Evolutionary conservation across 2,888 invertebrate species (phyloP), one percentile per base, ranked within the genome.

Genomic region (Watsonalla cultraria): DNA sequence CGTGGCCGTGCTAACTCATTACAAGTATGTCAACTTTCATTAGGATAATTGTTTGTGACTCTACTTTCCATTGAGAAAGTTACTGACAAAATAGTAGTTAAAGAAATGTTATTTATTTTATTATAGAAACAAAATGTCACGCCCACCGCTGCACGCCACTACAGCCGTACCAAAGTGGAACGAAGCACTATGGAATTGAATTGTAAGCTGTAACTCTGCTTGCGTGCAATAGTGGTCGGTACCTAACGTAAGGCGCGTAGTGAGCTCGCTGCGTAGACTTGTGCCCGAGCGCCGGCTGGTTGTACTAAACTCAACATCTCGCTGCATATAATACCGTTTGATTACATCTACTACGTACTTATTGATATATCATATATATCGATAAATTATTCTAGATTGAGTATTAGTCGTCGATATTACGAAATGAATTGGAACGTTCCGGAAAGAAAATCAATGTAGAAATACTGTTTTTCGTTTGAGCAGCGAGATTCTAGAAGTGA

Each of bases 171-270:
- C 42, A 42, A 42, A 42, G 42, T 65, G 70, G 71, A 76, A 66
- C 72, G 76, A 83, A 81, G 90, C 90, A 90, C 87, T 80, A 80
- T 73, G 90, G 90, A 90, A 90, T 90, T 90, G 90, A 90, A 78
- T 70, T 74, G 78, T 82, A 78, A 74, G 80, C 79, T 80, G 81
- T 83, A 77, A 74, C 63, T 80, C 80, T 65, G 86, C 87, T 87
- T 83, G 75, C 78, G 76, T 78, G 80, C 81, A 72, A 72, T 82
- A 83, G 80, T 74, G 78, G 79, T 82, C 83, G 80, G 79, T 83
- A 80, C 73, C 75, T 78, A 79, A 74, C 64, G 72, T 77, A 79
- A 81, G 82, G 74, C 81, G 71, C 74, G 70, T 79, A 80, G 78
- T 72, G 61, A 69, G 66, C 69, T 67, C 69, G 69, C 72, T 71